Percentiles rank a stretch among this genome's conserved stretches.
These are phyloP conservation scores for Ganaspis sp. DNA, from an alignment of 1,140 invertebrate genomes.

Conservation along the genomic window DNA sequence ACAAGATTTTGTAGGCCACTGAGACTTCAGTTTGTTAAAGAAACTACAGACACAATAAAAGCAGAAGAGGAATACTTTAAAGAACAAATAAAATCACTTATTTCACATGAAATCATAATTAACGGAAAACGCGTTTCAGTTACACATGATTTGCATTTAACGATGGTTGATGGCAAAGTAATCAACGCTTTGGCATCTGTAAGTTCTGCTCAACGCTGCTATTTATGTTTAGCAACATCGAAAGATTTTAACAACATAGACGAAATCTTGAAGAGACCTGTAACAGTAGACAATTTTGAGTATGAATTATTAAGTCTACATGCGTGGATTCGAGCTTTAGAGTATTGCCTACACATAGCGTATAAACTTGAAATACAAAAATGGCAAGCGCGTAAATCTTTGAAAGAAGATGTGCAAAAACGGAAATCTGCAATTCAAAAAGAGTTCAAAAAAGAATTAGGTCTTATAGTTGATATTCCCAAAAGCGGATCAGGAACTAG, in stretches of 20 bases:
- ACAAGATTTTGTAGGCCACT: constrained; percentile 63
- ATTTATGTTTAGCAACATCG: constrained; percentile 41
- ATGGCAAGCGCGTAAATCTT: neutral
- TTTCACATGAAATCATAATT: constrained; percentile 42
- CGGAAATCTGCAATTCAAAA: constrained; percentile 31
- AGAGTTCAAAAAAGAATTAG: constrained; percentile 25
- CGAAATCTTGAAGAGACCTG: neutral
- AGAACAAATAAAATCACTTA: constrained; percentile 49
- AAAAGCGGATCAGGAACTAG: no score
- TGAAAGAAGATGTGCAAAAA: constrained; percentile 21
- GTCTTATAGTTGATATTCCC: neutral
- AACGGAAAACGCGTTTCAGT: constrained; percentile 47
- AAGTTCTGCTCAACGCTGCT: constrained; percentile 43
- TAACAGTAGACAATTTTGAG: constrained; percentile 9
- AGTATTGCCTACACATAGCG: constrained; percentile 36
- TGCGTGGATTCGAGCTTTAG: constrained; percentile 36
- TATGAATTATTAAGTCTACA: constrained; percentile 36
- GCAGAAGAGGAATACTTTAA: constrained; percentile 56
- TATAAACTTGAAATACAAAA: constrained; percentile 17
- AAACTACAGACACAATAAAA: constrained; percentile 56
- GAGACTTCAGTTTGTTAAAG: constrained; percentile 62
- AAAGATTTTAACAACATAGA: constrained; percentile 34
- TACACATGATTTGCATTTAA: constrained; percentile 57
- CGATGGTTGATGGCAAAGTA: constrained; percentile 74
- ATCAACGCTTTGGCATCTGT: constrained; percentile 68